Evolutionary conservation across 2,888 invertebrate genomes (phyloP), one percentile per base, ranked within the genome.

Genomic region (Cataglyphis rosenhaueri): DNA sequence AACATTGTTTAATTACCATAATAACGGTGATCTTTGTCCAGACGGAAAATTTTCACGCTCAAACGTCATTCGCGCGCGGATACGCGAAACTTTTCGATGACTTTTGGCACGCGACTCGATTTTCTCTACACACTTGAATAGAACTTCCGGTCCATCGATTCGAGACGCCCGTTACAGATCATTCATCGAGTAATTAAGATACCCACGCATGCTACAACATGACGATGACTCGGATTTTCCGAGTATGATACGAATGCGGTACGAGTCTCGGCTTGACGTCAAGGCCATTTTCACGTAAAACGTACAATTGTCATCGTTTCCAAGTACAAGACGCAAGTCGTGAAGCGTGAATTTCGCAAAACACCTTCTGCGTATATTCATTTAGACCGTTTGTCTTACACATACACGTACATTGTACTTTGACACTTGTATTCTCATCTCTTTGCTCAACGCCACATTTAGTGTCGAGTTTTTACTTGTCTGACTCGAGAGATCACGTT

Each of bases 181-280:
- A 41, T 12, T 55, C 15, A n/a, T 5, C 41, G 18, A 15, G 29
- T 84, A 70, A 87, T 81, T 83, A 79, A 52, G 41, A 18, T 65
- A 29, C 61, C 62, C 62, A 71, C 70, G 75, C 62, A 73, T 55
- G 70, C 48, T 62, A 57, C 29, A 52, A 18, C 8, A 52, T 52
- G 48, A 55, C 66, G 74, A 61, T 87, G 87, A 85, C 84, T 89
- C 48, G 65, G 85, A 85, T 68, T 83, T 89, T 85, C 87, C 81
- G 52, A 38, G 90, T 88, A 90, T 78, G 85, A 86, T 64, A 62
- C 48, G n/a, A 52, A 79, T 32, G 74, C 62, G 75, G 57, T 57
- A 79, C 21, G 57, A 44, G 12, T 18, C 52, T 10, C 18, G 57
- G 10, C 44, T 44, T 18, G 10, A 8, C 57, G 35, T 12, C 78